phyloP scores from a whole-genome alignment of 2,888 invertebrate genomes.

The Elaeidobius kamerunicus region DNA sequence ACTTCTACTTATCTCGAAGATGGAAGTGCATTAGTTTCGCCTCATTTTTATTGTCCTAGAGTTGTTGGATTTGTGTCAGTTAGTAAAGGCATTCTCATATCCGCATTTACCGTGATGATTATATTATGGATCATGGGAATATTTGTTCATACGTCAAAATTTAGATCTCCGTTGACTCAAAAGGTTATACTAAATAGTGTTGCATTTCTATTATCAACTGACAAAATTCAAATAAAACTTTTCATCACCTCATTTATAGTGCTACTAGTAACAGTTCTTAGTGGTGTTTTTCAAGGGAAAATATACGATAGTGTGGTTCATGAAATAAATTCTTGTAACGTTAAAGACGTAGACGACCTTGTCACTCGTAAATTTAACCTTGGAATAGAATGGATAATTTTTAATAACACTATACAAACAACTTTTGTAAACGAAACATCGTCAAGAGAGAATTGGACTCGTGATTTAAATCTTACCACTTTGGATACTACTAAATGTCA shows the following conservation, averaged over 20 bases:
- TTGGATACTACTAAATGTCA: background rate
- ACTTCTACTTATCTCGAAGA: background rate
- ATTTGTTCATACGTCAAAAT: background rate
- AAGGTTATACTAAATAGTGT: too few relatives aligned
- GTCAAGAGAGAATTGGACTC: background rate
- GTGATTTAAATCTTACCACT: background rate
- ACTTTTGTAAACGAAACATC: background rate
- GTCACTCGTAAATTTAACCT: background rate
- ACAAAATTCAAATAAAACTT: too few relatives aligned
- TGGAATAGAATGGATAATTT: slow-evolving; percentile 1
- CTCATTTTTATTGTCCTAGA: slow-evolving; percentile 3
- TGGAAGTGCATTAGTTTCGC: background rate
- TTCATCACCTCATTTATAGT: background rate
- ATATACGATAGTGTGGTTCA: background rate
- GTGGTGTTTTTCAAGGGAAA: background rate
- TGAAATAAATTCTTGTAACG: background rate
- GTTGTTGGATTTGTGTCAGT: slow-evolving; percentile 1
- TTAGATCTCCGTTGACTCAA: too few relatives aligned
- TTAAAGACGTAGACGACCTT: slow-evolving; percentile 3
- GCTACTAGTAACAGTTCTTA: background rate
- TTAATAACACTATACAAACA: background rate
- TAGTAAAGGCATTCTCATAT: background rate
- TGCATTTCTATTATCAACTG: too few relatives aligned
- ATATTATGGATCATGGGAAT: background rate
- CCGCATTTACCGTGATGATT: background rate